Evolutionary conservation across 2,888 invertebrate species (phyloP), one percentile per base, ranked within the genome.

Genomic region (Crepidodera aurea): DNA sequence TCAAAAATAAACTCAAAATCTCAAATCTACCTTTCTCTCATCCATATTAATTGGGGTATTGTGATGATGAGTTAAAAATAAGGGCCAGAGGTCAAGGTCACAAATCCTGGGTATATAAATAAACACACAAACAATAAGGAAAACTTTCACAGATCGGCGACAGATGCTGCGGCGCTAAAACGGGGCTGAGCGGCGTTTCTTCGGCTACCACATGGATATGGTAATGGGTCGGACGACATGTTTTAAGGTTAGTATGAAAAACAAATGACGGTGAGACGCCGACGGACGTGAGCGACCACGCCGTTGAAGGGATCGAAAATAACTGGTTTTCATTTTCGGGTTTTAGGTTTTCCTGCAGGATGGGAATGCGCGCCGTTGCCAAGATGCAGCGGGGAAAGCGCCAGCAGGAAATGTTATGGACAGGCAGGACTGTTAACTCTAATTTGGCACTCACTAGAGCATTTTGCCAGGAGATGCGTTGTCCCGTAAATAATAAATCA

Each of bases 271-370:
- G 13, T 18, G 32, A 51, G 29, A 32, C 48, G 48, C 48, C 48
- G 65, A 65, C 66, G 59, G 62, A 67, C 68, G 67, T 64, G 62
- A 66, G 69, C 69, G 65, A 67, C 68, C 71, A 73, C 73, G 72
- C 75, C 74, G 72, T 65, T 63, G 67, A 67, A 71, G 73, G 74
- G 73, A 73, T 75, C 76, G 74, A 77, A 77, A 77, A 78, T 77
- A 77, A 78, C 77, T 77, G 73, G 70, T 72, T 72, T 76, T 71
- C 73, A 70, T 73, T 72, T 72, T 73, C 71, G 58, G 67, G 66
- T 73, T 69, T 57, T 62, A 48, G 58, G 58, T 60, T 55, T 68
- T 69, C 69, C 71, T 71, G 71, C 72, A 62, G 66, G 60, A 58
- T 50, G 63, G 37, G 60, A 58, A 60, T 66, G 63, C 58, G 56